These are phyloP conservation scores for Coptodon rendalli DNA, from an alignment of 2,113 vertebrate species.

Conservation along the genomic window DNA sequence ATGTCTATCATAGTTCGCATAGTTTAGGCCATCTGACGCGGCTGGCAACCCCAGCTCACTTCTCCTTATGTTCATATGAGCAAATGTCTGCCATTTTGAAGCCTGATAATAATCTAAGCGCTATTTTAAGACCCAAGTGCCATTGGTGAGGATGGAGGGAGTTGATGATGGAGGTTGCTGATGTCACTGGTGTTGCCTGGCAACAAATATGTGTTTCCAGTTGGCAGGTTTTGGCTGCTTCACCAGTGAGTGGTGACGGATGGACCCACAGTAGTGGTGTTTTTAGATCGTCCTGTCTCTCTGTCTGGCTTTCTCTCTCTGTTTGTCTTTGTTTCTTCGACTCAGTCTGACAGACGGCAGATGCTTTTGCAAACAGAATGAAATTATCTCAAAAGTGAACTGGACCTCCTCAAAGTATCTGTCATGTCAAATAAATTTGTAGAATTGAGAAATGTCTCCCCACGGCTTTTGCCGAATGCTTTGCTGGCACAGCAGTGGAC, in stretches of 20 bases:
- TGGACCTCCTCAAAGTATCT: background rate
- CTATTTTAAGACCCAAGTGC: constrained; percentile 70
- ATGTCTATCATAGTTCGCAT: background rate
- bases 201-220: constrained; percentile 70
- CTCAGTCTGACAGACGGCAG: background rate
- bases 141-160: constrained; percentile 31
- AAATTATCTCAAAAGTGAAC: background rate
- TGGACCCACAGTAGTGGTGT: background rate
- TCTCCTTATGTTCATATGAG: constrained; percentile 2
- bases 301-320: background rate
- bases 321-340: background rate
- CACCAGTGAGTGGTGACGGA: background rate
- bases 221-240: constrained; percentile 56
- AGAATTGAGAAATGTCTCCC: background rate
- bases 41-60: background rate
- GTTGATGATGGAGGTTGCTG: constrained; percentile 64
- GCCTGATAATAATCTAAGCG: constrained; percentile 66
- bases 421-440: constrained; percentile 1
- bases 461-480: background rate
- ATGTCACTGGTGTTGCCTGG: constrained; percentile 75
- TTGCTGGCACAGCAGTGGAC: background rate
- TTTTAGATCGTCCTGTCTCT: background rate
- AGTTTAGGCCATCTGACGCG: background rate
- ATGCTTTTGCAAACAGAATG: background rate
- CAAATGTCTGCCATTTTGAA: constrained; percentile 48